phyloP scores from a whole-genome alignment of 2,113 vertebrate species.

The Seriola quinqueradiata region DNA sequence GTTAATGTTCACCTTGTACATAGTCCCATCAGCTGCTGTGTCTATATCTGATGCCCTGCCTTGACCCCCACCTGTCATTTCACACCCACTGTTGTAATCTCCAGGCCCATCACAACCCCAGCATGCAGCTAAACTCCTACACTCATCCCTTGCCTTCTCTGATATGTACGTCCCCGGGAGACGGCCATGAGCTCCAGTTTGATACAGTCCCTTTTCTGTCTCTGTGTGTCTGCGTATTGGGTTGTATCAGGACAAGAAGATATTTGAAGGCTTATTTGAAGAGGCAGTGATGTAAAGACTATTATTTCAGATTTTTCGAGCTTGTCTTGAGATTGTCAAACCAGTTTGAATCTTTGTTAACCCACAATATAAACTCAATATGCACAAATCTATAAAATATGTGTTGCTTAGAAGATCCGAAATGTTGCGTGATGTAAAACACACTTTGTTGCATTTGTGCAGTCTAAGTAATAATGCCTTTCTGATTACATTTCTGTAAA shows the following conservation, averaged over 20 bases:
- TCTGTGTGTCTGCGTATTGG: not conserved
- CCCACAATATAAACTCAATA: not conserved
- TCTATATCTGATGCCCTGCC: slow-evolving; percentile 37
- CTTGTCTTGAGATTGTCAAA: not conserved
- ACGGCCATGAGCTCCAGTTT: slow-evolving; percentile 22
- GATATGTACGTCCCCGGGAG: slow-evolving; percentile 48
- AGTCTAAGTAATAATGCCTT: not conserved
- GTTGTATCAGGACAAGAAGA: slow-evolving; percentile 21
- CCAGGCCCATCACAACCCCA: slow-evolving; percentile 54
- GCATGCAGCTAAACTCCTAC: slow-evolving; percentile 52
- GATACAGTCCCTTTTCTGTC: slow-evolving; percentile 6
- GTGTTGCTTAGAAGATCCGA: not conserved
- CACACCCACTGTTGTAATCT: slow-evolving; percentile 50
- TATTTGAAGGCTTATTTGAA: slow-evolving; percentile 21
- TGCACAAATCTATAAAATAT: not conserved
- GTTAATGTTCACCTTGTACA: slow-evolving; percentile 13
- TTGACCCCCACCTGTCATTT: slow-evolving; percentile 46
- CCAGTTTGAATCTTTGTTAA: not conserved
- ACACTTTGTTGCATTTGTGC: not conserved
- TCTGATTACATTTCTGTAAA: not conserved
- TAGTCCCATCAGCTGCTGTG: slow-evolving; percentile 3
- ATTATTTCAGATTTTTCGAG: not conserved
- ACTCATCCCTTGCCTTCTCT: slow-evolving; percentile 55
- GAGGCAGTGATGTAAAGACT: not conserved
- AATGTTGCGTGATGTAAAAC: not conserved